Evolutionary conservation across 1,140 invertebrate genomes (phyloP).

Genomic region (Eubasilissa regina): DNA sequence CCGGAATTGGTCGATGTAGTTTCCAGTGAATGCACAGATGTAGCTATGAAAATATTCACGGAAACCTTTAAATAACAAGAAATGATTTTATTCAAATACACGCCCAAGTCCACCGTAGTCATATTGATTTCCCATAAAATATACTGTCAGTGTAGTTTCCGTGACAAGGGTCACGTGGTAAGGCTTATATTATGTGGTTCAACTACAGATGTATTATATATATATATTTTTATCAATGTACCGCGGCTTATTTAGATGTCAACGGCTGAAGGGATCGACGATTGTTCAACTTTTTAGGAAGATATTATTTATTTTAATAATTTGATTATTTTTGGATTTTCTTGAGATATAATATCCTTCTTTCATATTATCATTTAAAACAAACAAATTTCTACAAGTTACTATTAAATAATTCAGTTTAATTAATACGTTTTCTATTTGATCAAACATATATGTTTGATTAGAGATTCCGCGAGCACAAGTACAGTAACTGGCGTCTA

Average conservation of each 20-base stretch:
- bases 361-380: too few relatives aligned
- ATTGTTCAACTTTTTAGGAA: too few relatives aligned
- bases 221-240: conserved; percentile 8
- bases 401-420: too few relatives aligned
- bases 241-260: conserved; percentile 2
- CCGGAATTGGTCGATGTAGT: too few relatives aligned
- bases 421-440: too few relatives aligned
- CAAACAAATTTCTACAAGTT: too few relatives aligned
- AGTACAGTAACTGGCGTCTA: too few relatives aligned
- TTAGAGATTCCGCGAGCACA: too few relatives aligned
- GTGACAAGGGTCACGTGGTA: conserved; percentile 11
- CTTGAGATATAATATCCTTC: not conserved
- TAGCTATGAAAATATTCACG: conserved; percentile 28
- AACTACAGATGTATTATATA: not conserved
- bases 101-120: not conserved
- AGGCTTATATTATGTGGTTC: not conserved
- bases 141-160: conserved; percentile 25
- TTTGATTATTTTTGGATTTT: not conserved
- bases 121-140: conserved; percentile 44
- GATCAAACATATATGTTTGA: too few relatives aligned
- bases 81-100: conserved; percentile 21
- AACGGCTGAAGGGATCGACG: not conserved
- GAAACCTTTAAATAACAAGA: conserved; percentile 32
- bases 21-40: conserved; percentile 5
- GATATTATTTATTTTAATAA: not conserved